phyloP scores from a whole-genome alignment of 1,140 invertebrate genomes.

The Solen grandis region DNA sequence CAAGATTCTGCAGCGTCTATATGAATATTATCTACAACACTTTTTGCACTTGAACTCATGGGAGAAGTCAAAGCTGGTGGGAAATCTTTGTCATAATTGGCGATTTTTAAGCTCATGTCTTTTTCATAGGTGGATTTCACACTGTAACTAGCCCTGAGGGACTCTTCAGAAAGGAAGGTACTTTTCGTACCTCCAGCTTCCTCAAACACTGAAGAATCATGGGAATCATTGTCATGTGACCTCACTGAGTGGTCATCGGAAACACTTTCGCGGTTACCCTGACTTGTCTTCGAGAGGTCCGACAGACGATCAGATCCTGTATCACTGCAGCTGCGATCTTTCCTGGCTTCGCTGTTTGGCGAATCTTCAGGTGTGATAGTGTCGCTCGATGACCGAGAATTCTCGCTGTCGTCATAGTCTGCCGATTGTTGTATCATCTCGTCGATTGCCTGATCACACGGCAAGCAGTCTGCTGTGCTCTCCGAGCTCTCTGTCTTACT shows the following conservation, averaged over 20 bases:
- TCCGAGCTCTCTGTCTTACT: constrained; percentile 76
- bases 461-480: constrained; percentile 55
- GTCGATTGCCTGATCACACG: constrained; percentile 46
- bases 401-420: constrained; percentile 37
- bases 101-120: neutral
- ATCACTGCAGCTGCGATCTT: neutral
- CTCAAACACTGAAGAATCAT: constrained; percentile 37
- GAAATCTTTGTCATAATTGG: constrained; percentile 45
- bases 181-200: neutral
- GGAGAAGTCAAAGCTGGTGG: constrained; percentile 25
- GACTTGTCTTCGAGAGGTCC: no score
- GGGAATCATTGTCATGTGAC: constrained; percentile 24
- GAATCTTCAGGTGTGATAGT: constrained; percentile 44
- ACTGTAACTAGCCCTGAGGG: constrained; percentile 15
- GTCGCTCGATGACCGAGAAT: constrained; percentile 42
- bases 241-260: constrained; percentile 4
- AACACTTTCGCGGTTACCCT: constrained; percentile 5
- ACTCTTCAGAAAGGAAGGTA: neutral
- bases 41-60: neutral
- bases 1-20: no score
- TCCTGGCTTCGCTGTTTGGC: neutral
- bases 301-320: neutral
- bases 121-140: neutral
- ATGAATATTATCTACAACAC: constrained; percentile 34
- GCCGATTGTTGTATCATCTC: constrained; percentile 36